phyloP scores from a whole-genome alignment of 1,140 invertebrate species.

The Harpegnathos saltator region DNA sequence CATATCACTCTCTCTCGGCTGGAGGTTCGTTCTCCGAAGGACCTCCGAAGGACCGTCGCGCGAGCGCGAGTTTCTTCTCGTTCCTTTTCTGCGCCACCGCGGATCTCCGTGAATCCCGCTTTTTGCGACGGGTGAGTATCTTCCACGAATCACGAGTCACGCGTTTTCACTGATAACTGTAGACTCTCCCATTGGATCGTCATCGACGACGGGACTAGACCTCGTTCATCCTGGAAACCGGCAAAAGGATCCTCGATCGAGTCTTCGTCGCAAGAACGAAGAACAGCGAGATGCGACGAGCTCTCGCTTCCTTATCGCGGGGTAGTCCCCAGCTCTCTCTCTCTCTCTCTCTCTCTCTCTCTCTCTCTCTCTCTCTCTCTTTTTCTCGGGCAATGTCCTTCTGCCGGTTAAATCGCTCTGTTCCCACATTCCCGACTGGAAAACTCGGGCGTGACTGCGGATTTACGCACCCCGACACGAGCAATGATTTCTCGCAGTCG shows the following conservation, averaged over 20 bases:
- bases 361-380: too few relatives aligned
- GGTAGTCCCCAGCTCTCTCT: background rate
- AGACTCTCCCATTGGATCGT: background rate
- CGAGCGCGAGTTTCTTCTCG: background rate
- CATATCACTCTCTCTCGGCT: constrained; percentile 58
- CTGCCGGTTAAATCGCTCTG: background rate
- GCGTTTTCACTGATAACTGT: constrained; percentile 13
- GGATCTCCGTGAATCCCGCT: background rate
- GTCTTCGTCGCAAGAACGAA: background rate
- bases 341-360: background rate
- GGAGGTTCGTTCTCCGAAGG: constrained; percentile 3
- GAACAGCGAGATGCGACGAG: background rate
- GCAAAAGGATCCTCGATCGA: background rate
- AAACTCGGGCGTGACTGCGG: constrained; percentile 24
- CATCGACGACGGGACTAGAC: background rate
- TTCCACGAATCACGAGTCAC: constrained; percentile 31
- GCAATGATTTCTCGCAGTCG: background rate
- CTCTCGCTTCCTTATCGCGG: background rate
- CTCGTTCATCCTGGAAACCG: constrained; percentile 44
- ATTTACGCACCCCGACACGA: background rate
- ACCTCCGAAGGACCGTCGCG: background rate
- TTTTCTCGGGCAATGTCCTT: constrained; percentile 8
- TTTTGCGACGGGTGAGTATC: constrained; percentile 14
- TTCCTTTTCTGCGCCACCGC: background rate
- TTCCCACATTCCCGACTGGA: background rate